Percentiles rank a stretch among this genome's conserved stretches.
phyloP scores from a whole-genome alignment of 2,797 vertebrate species.

The Falco novaeseelandiae region DNA sequence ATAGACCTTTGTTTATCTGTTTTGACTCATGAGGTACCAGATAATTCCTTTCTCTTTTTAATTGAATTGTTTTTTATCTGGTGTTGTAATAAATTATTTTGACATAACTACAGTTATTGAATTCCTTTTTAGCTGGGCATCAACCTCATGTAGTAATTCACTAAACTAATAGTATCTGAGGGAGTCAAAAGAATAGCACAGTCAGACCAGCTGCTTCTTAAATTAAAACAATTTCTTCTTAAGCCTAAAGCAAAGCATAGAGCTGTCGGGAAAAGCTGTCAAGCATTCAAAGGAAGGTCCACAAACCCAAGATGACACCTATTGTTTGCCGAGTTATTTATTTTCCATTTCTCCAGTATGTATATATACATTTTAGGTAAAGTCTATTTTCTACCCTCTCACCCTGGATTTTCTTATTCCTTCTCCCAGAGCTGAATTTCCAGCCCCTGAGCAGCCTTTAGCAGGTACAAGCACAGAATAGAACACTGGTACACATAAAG shows the following conservation, averaged over 20 bases:
- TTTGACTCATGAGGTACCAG: background rate
- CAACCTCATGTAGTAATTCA: background rate
- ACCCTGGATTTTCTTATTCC: background rate
- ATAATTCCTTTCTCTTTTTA: background rate
- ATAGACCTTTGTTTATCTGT: background rate
- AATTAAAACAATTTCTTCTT: slow-evolving; percentile 1
- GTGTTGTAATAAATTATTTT: background rate
- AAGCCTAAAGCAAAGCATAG: background rate
- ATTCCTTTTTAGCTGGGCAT: background rate
- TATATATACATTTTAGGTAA: background rate
- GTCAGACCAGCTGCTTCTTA: background rate
- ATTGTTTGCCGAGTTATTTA: background rate
- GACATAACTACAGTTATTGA: background rate
- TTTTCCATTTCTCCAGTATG: background rate
- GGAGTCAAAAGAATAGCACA: background rate
- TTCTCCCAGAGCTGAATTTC: background rate
- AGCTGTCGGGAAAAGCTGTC: background rate
- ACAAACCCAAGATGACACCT: background rate
- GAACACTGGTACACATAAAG: background rate
- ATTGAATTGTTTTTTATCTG: slow-evolving; percentile 9
- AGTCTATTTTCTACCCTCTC: background rate
- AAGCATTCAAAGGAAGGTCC: background rate
- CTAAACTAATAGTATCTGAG: background rate
- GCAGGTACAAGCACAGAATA: background rate
- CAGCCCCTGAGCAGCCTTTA: background rate